A percentile compares a stretch with the other conserved stretches of the same genome.
Conservation (phyloP, 2,113 vertebrate genomes). For the Sinosuthora webbiana region DNA sequence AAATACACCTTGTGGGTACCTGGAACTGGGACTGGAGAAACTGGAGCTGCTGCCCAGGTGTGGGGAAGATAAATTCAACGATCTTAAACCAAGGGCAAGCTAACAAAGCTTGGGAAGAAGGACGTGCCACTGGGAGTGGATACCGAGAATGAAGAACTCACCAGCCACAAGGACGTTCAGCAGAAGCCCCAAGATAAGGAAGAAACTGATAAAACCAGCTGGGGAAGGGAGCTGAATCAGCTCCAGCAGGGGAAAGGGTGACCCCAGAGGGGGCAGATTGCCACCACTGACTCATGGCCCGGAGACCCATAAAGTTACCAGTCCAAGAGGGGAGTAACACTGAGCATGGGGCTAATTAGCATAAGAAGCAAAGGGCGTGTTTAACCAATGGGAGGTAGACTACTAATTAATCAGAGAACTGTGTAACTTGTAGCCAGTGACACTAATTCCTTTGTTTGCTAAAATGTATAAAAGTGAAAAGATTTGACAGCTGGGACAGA, state of each 20-base stretch:
- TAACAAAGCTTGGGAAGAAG: neutral
- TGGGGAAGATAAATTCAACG: neutral
- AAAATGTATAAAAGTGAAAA: neutral
- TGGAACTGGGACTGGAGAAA: neutral
- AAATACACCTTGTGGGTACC: accelerated
- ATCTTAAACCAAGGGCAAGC: accelerated
- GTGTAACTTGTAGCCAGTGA: neutral
- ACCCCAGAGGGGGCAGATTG: neutral
- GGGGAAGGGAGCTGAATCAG: too few relatives aligned
- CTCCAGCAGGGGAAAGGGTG: neutral
- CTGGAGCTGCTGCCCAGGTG: neutral
- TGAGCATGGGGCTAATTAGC: neutral
- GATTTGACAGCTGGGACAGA: too few relatives aligned
- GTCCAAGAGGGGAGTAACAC: too few relatives aligned
- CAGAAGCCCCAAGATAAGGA: neutral
- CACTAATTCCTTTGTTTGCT: neutral
- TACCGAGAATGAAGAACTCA: accelerated
- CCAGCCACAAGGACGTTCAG: accelerated
- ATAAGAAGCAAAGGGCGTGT: too few relatives aligned
- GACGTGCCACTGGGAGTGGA: neutral
- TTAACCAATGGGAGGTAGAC: neutral
- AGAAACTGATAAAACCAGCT: neutral
- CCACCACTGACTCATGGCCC: accelerated
- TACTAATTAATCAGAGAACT: neutral
- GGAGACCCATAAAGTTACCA: neutral